These are phyloP conservation scores for Enteromius afrohamiltoni DNA, from an alignment of 2,797 vertebrate genomes.

Conservation along the genomic window DNA sequence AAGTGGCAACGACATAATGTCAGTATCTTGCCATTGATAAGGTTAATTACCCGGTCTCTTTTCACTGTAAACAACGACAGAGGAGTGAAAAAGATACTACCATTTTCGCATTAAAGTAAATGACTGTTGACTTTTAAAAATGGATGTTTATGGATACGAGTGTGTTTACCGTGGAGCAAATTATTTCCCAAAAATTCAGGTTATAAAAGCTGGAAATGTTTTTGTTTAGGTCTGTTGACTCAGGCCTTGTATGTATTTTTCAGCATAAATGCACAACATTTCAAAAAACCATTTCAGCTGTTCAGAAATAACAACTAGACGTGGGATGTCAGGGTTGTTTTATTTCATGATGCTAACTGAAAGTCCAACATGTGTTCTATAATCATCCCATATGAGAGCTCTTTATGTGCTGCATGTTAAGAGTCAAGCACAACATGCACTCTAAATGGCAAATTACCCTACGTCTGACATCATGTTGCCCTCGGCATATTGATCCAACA, in stretches of 20 bases:
- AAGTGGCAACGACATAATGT: constrained; percentile 64
- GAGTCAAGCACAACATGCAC: constrained; percentile 32
- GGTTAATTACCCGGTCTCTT: constrained; percentile 57
- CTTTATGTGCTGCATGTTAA: constrained; percentile 10
- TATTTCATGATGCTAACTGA: background rate
- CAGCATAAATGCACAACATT: constrained; percentile 7
- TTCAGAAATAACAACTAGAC: background rate
- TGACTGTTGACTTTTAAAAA: constrained; percentile 10
- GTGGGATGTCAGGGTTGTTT: constrained; percentile 5
- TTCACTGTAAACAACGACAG: constrained; percentile 23
- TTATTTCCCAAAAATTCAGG: background rate
- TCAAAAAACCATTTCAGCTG: constrained; percentile 1
- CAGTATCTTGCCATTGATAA: constrained; percentile 63
- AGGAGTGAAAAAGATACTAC: background rate
- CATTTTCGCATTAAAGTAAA: constrained; percentile 15
- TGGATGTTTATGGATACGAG: background rate
- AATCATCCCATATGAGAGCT: constrained; percentile 32
- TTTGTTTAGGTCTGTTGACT: constrained; percentile 1
- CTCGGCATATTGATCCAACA: background rate
- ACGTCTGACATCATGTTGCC: constrained; percentile 12
- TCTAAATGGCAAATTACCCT: constrained; percentile 11
- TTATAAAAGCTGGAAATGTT: background rate
- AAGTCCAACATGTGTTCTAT: constrained; percentile 16
- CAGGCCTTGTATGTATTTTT: background rate
- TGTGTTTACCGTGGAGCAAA: background rate